A percentile compares a stretch with the other conserved stretches of the same genome.
These are phyloP conservation scores for Tachina grossa DNA, from an alignment of 2,888 invertebrate species.

Conservation along the genomic window DNA sequence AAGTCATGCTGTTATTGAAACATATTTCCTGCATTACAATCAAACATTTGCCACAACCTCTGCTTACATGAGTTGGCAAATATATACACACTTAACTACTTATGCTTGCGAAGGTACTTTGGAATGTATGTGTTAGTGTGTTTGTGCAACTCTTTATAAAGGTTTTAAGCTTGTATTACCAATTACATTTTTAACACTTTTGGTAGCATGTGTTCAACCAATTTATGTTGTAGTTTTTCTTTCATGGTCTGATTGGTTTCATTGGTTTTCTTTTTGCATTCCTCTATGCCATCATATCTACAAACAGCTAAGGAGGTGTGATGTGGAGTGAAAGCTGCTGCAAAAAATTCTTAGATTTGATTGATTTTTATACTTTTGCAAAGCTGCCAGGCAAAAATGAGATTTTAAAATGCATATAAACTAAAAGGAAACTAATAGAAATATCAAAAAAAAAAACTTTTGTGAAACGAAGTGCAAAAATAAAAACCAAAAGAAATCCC, in stretches of 20 bases:
- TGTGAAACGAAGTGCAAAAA: conserved; percentile 58
- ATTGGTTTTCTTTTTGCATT: conserved; percentile 2
- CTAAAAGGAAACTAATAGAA: conserved; percentile 40
- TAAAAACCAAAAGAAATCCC: conserved; percentile 38
- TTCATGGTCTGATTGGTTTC: conserved; percentile 70
- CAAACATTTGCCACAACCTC: conserved; percentile 39
- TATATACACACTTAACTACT: no score
- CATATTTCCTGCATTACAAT: conserved; percentile 61
- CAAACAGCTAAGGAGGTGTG: conserved; percentile 11
- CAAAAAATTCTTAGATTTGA: conserved; percentile 45
- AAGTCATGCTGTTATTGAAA: conserved; percentile 68
- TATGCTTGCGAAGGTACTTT: not conserved
- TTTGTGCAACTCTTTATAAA: not conserved
- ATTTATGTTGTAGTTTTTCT: conserved; percentile 62
- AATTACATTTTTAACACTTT: conserved; percentile 66
- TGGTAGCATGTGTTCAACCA: conserved; percentile 68
- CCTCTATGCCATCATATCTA: not conserved
- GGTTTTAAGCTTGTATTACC: conserved; percentile 17
- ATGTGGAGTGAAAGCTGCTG: not conserved
- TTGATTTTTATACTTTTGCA: conserved; percentile 62
- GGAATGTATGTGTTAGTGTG: not conserved
- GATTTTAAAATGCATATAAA: conserved; percentile 50
- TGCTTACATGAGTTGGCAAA: not conserved
- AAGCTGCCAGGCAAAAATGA: conserved; percentile 58
- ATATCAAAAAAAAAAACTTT: conserved; percentile 31